Base-by-base conservation (phyloP, 1,140 invertebrate genomes). In the Drosophila takahashii region DNA sequence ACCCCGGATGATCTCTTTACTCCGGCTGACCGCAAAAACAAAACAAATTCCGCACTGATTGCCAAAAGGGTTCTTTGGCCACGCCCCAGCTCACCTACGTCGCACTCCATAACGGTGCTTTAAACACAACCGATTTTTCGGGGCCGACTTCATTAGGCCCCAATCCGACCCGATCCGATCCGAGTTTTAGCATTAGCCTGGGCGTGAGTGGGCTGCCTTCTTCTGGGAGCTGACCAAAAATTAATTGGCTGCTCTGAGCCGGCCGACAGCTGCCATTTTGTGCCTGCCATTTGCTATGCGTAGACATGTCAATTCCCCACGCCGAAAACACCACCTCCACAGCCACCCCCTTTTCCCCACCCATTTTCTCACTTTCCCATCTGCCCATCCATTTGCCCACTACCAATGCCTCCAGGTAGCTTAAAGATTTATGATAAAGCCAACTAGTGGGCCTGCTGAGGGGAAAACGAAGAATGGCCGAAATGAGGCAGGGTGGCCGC, bases 361-460 rank as follows among this genome's bases (percentile, higher is more conserved):
- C 27, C 34, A 29, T 15, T n/a, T n/a, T 9, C 16, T 42, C 13
- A 3, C 16, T 36, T 15, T 27, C 13, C 37, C 37, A 22, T 32
- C 27, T 15, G 10, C 22, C 22, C n/a, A 39, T 13, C 36, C 42
- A 16, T 34, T 32, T 26, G 11, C 29, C 16, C 11, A 36, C 18
- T 32, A 32, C 22, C 70, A 56, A 26, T 27, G 51, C 72, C 36
- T 70, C 37, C 73, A 77, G 73, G 73, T 69, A 76, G 84, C 83
- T 83, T 89, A 89, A 87, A 87, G 84, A 87, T 87, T 87, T 87
- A 87, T 86, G 79, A 79, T 87, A 87, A 86, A 87, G 75, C 69
- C 79, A 72, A 61, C 62, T 67, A 77, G 39, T 64, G 45, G 51
- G 48, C 29, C 27, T 37, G 61, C 36, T 18, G 9, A 22, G 22